Evolutionary conservation across 2,113 vertebrate species (phyloP).

Genomic region (Azemiops feae): DNA sequence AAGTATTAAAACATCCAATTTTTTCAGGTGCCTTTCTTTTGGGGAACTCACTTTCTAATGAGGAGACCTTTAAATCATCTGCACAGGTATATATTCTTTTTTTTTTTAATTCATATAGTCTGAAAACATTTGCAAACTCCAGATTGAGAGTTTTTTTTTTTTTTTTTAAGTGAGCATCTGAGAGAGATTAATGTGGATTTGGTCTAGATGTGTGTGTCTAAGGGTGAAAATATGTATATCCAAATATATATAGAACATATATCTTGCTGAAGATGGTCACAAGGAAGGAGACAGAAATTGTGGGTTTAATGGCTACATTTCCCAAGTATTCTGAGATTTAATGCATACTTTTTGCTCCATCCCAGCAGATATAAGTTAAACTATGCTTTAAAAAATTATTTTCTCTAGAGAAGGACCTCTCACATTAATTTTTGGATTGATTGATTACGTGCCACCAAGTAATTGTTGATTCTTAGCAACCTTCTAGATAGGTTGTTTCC

Average conservation of each 20-base stretch:
- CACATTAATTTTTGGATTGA: not conserved
- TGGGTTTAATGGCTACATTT: not conserved
- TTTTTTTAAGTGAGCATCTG: not conserved
- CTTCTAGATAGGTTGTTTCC: too few species aligned
- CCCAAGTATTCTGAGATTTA: not conserved
- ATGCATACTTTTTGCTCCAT: not conserved
- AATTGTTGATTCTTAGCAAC: not conserved
- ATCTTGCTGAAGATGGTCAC: not conserved
- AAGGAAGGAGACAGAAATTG: not conserved
- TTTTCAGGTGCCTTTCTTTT: rapidly evolving
- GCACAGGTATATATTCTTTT: not conserved
- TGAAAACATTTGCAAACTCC: not conserved
- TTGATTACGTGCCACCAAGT: not conserved
- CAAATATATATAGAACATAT: not conserved
- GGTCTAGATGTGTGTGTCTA: not conserved
- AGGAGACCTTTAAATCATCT: conserved; percentile 29
- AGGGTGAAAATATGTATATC: not conserved
- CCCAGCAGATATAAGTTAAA: not conserved
- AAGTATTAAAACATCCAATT: not conserved
- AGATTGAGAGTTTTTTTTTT: not conserved
- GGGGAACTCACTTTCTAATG: conserved; percentile 12
- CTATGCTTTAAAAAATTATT: not conserved
- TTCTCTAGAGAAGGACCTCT: not conserved
- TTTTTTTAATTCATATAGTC: not conserved
- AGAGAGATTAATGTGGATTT: not conserved